A percentile compares a stretch with the other conserved stretches of the same genome.
These are phyloP conservation scores for Melipona quadrifasciata DNA, from an alignment of 1,140 invertebrate species.

Conservation along the genomic window DNA sequence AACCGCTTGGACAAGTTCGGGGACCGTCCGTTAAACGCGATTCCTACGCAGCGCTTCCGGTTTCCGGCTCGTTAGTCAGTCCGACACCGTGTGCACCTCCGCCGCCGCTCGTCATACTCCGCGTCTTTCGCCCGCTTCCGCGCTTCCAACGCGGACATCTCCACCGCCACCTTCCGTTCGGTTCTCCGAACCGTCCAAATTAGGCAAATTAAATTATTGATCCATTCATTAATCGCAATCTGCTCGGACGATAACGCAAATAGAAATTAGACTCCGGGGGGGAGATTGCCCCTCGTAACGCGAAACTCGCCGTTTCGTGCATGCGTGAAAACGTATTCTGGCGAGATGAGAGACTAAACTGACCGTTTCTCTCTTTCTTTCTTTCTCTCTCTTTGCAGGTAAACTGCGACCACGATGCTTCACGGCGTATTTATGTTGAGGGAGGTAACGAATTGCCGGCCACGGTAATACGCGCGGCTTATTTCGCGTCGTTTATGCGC, in stretches of 20 bases:
- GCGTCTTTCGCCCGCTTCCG: constrained; percentile 18
- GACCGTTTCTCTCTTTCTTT: background rate
- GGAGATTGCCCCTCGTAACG: background rate
- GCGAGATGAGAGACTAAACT: background rate
- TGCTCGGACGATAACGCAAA: background rate
- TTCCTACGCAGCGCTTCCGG: constrained; percentile 60
- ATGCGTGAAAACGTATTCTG: background rate
- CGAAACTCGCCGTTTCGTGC: background rate
- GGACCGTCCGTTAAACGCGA: constrained; percentile 63
- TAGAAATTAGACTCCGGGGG: background rate
- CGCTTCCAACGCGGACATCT: too few species aligned
- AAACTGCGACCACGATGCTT: constrained; percentile 18
- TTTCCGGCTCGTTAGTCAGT: constrained; percentile 67
- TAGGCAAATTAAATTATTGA: too few species aligned
- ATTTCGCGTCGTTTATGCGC: constrained; percentile 21
- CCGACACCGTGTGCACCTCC: constrained; percentile 59
- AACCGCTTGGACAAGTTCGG: constrained; percentile 65
- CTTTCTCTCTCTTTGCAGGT: background rate
- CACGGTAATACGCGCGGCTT: constrained; percentile 21
- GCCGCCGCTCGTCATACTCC: constrained; percentile 55
- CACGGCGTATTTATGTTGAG: constrained; percentile 7
- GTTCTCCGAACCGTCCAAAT: too few species aligned
- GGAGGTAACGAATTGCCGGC: constrained; percentile 21
- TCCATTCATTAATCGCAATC: background rate
- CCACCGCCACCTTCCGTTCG: too few species aligned